Evolutionary conservation across 2,113 vertebrate species (phyloP).

Genomic region (Glaucidium brasilianum): DNA sequence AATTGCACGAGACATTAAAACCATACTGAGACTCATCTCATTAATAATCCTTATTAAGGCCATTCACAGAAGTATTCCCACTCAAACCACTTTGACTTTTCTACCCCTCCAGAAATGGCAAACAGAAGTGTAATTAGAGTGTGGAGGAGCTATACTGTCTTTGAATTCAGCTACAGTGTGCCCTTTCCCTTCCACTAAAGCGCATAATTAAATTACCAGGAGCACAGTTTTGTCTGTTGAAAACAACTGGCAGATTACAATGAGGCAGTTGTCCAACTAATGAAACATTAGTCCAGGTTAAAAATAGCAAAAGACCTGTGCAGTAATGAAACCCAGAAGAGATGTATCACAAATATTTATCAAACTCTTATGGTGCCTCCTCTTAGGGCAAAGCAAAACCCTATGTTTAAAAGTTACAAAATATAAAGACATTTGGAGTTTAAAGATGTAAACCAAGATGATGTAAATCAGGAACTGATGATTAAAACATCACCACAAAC

Average conservation of each 20-base stretch:
- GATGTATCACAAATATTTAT: not conserved
- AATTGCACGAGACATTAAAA: rapidly evolving
- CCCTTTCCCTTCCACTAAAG: not conserved
- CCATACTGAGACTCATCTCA: not conserved
- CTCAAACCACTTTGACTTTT: not conserved
- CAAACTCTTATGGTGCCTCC: not conserved
- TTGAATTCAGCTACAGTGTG: not conserved
- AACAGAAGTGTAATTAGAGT: not conserved
- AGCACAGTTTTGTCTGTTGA: not conserved
- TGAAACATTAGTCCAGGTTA: not conserved
- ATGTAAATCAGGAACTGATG: not conserved
- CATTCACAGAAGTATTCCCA: rapidly evolving
- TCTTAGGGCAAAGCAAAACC: not conserved
- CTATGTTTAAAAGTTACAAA: not conserved
- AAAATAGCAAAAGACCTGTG: not conserved
- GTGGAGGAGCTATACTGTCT: not conserved
- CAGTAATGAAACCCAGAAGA: not conserved
- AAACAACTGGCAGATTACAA: not conserved
- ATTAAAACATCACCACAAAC: not conserved
- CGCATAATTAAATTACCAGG: not conserved
- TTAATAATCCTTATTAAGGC: not conserved
- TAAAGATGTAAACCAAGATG: not conserved
- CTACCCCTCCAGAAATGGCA: not conserved
- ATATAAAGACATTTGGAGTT: not conserved
- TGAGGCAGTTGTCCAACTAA: not conserved